Percentiles rank a stretch among this genome's conserved stretches.
phyloP scores from a whole-genome alignment of 2,113 vertebrate genomes.

The Ariopsis seemanni region DNA sequence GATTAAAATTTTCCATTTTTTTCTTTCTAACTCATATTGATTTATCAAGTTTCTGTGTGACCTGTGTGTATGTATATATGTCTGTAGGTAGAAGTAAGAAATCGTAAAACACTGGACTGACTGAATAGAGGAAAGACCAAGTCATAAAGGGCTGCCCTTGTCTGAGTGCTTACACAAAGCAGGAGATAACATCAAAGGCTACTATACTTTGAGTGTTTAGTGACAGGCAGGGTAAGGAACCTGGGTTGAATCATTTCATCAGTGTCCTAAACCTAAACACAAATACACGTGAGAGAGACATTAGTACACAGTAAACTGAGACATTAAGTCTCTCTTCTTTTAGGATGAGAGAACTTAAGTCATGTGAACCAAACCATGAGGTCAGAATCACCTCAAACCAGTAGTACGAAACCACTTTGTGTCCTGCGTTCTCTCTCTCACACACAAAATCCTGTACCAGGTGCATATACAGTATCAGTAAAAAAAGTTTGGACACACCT shows the following conservation, averaged over 20 bases:
- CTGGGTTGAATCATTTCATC: conserved; percentile 27
- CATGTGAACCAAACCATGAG: not conserved
- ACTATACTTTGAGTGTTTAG: conserved; percentile 22
- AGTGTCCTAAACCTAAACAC: conserved; percentile 13
- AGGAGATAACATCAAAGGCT: conserved; percentile 47
- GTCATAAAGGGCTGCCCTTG: conserved; percentile 40
- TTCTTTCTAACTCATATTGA: not conserved
- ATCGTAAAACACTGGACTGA: conserved; percentile 26
- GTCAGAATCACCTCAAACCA: not conserved
- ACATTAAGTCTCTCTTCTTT: not conserved
- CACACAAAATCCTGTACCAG: too few relatives aligned
- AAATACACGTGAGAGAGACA: not conserved
- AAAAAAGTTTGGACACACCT: too few relatives aligned
- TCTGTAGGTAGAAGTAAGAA: not conserved
- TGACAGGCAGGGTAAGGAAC: conserved; percentile 30
- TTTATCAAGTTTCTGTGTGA: conserved; percentile 26
- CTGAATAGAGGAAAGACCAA: conserved; percentile 2
- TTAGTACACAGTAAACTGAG: not conserved
- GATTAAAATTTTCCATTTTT: too few relatives aligned
- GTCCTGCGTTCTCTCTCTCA: too few relatives aligned
- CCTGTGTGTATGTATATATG: not conserved
- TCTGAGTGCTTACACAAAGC: conserved; percentile 43
- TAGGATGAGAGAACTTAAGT: not conserved
- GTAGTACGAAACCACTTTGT: too few relatives aligned
- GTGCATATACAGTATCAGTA: too few relatives aligned